These are phyloP conservation scores for Drosophila insularis DNA, from an alignment of 1,140 invertebrate species.

Conservation along the genomic window DNA sequence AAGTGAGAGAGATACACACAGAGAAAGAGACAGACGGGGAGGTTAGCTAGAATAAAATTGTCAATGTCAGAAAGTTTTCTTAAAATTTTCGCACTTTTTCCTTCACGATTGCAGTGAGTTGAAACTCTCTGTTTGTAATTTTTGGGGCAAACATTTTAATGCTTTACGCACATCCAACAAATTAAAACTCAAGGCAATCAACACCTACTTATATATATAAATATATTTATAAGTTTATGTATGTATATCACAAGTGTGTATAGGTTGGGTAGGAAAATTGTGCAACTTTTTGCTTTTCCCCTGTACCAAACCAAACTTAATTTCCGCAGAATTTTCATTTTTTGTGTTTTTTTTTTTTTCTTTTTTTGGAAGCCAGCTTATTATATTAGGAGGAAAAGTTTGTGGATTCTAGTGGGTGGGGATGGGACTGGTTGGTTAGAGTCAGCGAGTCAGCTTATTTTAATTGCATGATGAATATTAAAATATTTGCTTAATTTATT, in stretches of 20 bases:
- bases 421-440: not conserved
- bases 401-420: slow-evolving; percentile 2
- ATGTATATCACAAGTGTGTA: not conserved
- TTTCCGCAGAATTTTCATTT: slow-evolving; percentile 74
- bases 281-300: not conserved
- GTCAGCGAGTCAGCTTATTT: slow-evolving; percentile 69
- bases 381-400: slow-evolving; percentile 75
- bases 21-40: not conserved
- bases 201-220: slow-evolving; percentile 51
- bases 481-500: slow-evolving; percentile 82
- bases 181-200: slow-evolving; percentile 76
- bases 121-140: slow-evolving; percentile 48
- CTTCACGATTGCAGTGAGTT: slow-evolving; percentile 37
- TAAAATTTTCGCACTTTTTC: slow-evolving; percentile 76
- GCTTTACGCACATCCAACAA: slow-evolving; percentile 78
- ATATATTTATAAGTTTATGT: not conserved
- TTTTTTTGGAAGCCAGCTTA: slow-evolving; percentile 45
- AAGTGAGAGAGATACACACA: not conserved
- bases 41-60: slow-evolving; percentile 22
- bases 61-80: slow-evolving; percentile 78
- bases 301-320: slow-evolving; percentile 57
- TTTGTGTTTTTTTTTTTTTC: not conserved
- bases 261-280: not conserved
- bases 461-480: slow-evolving; percentile 82
- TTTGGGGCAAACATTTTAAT: slow-evolving; percentile 79